Base-by-base conservation (phyloP, 2,888 invertebrate genomes). In the Tetrapedia diversipes region DNA sequence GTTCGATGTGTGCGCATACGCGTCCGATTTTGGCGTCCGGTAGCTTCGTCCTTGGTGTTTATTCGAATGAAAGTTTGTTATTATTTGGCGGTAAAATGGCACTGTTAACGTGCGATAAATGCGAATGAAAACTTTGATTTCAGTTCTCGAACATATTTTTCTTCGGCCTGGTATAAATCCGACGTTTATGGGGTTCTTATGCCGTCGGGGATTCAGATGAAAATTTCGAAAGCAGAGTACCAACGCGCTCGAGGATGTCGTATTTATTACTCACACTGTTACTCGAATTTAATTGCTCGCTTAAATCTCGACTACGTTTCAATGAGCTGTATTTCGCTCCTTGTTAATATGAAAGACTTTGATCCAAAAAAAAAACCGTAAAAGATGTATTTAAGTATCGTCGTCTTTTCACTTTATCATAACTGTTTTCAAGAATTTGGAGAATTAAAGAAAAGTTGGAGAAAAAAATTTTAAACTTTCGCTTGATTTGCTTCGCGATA, bases 121-220 rank as follows among this genome's bases (percentile, higher is more conserved):
- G 56, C 19, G 27, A 66, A 56, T 29, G 54, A 14, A 45, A 16
- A 54, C n/a, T 39, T 27, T 19, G n/a, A 49, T 39, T 29, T 29
- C 34, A 3, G 14, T 3, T 27, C 19, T 47, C 11, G 6, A 10
- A 6, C 8, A 4, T 10, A 37, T 14, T 14, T 37, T 49, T 37
- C 34, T 16, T 24, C 32, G 0, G 4, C 10, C 7, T 16, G n/a
- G 4, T n/a, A 41, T 41, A 19, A 53, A 16, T 16, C 32, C 3
- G 19, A 41, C 19, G 11, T 29, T 51, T 41, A 10, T 53, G 0
- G 4, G 53, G 2, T 16, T 32, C 14, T 43, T 53, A 53, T 22
- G n/a, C 10, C 22, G 37, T 22, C 2, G 2, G 27, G 14, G 7
- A 34, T 34, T 27, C 41, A 24, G 8, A 32, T 47, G 24, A 19